phyloP scores from a whole-genome alignment of 1,140 invertebrate genomes.

The Sycophaga agraensis region DNA sequence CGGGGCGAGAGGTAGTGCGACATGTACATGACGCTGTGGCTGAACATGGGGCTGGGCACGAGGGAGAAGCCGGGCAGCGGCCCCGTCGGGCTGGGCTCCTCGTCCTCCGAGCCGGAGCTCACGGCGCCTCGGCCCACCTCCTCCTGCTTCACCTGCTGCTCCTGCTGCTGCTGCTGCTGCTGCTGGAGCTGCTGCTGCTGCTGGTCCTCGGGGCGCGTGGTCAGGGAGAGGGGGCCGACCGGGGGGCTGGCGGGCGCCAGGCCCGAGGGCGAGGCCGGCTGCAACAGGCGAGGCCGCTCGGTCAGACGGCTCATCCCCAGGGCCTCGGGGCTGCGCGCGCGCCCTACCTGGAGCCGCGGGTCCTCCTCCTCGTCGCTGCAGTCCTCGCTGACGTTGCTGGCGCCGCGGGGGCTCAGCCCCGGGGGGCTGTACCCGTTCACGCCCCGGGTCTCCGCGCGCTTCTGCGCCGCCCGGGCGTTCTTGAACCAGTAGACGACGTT shows the following conservation, averaged over 20 bases:
- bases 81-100: constrained; percentile 49
- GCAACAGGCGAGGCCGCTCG: not conserved
- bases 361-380: constrained; percentile 56
- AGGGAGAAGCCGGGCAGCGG: constrained; percentile 71
- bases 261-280: constrained; percentile 52
- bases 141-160: constrained; percentile 49
- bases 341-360: constrained; percentile 49
- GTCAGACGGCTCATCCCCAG: too few species aligned
- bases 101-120: constrained; percentile 56
- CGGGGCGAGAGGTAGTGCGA: constrained; percentile 70
- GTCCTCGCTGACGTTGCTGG: constrained; percentile 55
- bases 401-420: constrained; percentile 52
- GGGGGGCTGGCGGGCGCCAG: constrained; percentile 65
- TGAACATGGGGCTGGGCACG: constrained; percentile 81
- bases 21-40: constrained; percentile 88
- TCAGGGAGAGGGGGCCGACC: constrained; percentile 66
- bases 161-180: constrained; percentile 9
- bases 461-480: constrained; percentile 93
- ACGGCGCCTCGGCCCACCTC: constrained; percentile 43
- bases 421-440: constrained; percentile 55
- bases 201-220: constrained; percentile 58
- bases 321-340: too few species aligned
- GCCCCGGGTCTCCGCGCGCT: constrained; percentile 76
- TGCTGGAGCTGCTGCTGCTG: constrained; percentile 17
- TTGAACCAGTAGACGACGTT: constrained; percentile 99